Evolutionary conservation across 53 echinoderm and acorn worm species (phyloP).

Genomic region (Henricia sp.): DNA sequence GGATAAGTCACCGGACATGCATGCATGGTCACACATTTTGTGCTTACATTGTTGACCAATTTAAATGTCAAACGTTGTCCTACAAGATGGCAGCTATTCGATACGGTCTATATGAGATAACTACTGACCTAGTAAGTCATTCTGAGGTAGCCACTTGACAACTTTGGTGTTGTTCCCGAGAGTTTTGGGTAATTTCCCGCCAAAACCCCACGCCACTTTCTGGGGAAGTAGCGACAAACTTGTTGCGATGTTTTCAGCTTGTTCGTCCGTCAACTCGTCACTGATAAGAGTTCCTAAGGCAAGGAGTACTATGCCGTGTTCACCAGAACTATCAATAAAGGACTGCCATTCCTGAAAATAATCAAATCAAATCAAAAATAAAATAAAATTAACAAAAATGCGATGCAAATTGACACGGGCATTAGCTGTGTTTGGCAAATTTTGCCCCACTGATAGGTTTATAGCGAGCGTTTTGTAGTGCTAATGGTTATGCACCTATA

Average conservation of each 20-base stretch:
- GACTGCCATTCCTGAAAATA: constrained; percentile 39
- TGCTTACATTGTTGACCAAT: background rate
- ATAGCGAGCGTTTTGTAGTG: background rate
- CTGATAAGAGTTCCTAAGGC: constrained; percentile 49
- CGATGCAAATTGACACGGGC: background rate
- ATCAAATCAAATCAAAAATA: background rate
- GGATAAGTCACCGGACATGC: too few species aligned
- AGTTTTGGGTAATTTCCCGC: constrained; percentile 18
- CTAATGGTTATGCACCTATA: too few species aligned
- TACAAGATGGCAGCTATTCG: background rate
- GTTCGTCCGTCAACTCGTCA: constrained; percentile 34
- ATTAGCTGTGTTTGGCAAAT: background rate
- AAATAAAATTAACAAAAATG: background rate
- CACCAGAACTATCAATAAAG: constrained; percentile 53
- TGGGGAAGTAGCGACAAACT: constrained; percentile 49
- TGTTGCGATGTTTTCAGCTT: constrained; percentile 31
- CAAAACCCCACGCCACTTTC: constrained; percentile 56
- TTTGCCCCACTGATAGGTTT: background rate
- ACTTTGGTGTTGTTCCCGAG: constrained; percentile 65
- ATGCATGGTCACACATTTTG: background rate
- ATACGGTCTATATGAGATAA: background rate
- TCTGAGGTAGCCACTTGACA: constrained; percentile 64
- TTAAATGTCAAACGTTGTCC: background rate
- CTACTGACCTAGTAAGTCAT: constrained; percentile 62
- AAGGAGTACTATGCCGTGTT: constrained; percentile 46